These are phyloP conservation scores for Steromphala cineraria DNA, from an alignment of 2,888 invertebrate genomes.

Conservation along the genomic window DNA sequence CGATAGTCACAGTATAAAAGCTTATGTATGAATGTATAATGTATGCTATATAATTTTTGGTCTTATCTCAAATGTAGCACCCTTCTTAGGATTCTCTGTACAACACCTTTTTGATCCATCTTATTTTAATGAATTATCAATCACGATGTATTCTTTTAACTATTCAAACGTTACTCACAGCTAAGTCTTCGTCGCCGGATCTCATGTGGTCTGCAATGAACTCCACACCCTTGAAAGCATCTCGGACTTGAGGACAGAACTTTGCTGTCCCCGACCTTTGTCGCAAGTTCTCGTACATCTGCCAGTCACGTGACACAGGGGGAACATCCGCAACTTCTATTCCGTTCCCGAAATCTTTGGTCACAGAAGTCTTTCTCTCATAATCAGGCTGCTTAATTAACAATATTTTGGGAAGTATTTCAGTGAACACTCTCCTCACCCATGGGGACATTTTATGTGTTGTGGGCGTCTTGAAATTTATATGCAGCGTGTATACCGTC, in stretches of 20 bases:
- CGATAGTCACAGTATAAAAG: too few species aligned
- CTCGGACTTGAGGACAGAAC: slow-evolving; percentile 77
- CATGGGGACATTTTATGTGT: slow-evolving; percentile 98
- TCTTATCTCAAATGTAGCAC: too few species aligned
- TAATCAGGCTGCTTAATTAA: slow-evolving; percentile 88
- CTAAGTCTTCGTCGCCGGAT: slow-evolving; percentile 55
- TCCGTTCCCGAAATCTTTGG: slow-evolving; percentile 38
- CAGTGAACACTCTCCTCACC: slow-evolving; percentile 95
- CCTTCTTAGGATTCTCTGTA: too few species aligned
- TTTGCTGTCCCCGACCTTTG: slow-evolving; percentile 16
- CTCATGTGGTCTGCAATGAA: slow-evolving; percentile 65
- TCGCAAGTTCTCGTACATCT: slow-evolving; percentile 34
- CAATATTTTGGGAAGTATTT: slow-evolving; percentile 92
- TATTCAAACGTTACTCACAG: slow-evolving; percentile 43
- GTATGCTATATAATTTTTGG: too few species aligned
- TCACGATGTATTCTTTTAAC: too few species aligned
- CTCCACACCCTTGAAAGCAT: slow-evolving; percentile 60
- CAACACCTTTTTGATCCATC: too few species aligned
- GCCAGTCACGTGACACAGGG: slow-evolving; percentile 12
- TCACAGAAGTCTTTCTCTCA: slow-evolving; percentile 25
- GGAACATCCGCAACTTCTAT: slow-evolving; percentile 69
- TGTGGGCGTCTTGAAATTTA: slow-evolving; percentile 97
- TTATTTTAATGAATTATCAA: too few species aligned
- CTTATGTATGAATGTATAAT: too few species aligned
- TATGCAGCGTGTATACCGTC: slow-evolving; percentile 96